Evolutionary conservation across 2,113 vertebrate genomes (phyloP).

Genomic region (Hydropotes inermis): DNA sequence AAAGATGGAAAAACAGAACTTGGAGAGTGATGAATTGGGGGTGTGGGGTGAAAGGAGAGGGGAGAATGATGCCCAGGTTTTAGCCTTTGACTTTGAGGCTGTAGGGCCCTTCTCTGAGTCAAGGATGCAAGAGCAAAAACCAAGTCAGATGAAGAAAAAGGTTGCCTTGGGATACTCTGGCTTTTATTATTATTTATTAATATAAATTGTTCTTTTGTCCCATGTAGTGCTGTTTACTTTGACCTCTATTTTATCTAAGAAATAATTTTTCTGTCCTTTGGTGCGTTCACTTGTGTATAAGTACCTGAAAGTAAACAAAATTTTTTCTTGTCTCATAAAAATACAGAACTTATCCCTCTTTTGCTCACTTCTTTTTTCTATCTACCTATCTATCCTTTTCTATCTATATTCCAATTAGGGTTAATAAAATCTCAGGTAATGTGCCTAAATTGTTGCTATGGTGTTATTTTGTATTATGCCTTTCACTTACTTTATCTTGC

Average conservation of each 20-base stretch:
- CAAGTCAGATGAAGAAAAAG: neutral
- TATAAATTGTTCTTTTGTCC: neutral
- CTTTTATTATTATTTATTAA: neutral
- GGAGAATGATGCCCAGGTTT: neutral
- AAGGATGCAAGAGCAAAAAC: neutral
- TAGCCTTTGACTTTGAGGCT: no score
- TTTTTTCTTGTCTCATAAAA: neutral
- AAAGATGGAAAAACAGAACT: neutral
- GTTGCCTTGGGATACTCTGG: neutral
- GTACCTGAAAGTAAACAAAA: neutral
- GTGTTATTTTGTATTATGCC: neutral
- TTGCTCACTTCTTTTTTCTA: neutral
- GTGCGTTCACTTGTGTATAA: neutral
- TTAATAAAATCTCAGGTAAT: neutral
- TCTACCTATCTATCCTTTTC: neutral
- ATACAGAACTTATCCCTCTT: neutral
- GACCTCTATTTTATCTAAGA: neutral
- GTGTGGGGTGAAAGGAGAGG: neutral
- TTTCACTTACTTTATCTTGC: neutral
- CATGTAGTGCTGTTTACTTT: neutral
- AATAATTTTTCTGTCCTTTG: neutral
- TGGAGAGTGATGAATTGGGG: neutral
- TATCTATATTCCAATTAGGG: neutral
- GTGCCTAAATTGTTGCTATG: neutral
- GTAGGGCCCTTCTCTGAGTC: neutral